Evolutionary conservation across 2,113 vertebrate genomes (phyloP), one percentile per base, ranked within the genome.

Genomic region (Cichladusa arquata): DNA sequence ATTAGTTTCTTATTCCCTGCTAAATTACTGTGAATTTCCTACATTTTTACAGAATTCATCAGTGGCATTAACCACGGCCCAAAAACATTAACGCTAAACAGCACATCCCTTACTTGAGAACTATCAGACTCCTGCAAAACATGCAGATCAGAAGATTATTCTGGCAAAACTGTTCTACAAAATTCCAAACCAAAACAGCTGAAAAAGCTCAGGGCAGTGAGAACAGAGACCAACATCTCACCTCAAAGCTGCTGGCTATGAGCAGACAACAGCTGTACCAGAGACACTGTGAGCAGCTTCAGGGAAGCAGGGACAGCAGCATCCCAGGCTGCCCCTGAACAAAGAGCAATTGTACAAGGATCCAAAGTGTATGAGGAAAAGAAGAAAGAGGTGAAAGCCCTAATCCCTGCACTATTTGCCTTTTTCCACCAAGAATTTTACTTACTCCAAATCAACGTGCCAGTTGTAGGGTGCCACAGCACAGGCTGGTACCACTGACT

Each of bases 21-120:
- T 83, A 91, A 97, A 95, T 91, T 91, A 86, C 34, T 93, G 51
- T 14, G 3, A 51, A 92, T 71, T 90, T 60, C 66, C 6, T 70
- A 38, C 20, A 44, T 95, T 97, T 84, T 70, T 92, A 47, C 31
- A 90, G 44, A 95, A 60, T 61, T 94, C 81, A 96, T 51, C 67
- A 92, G 90, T 81, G 62, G 76, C 56, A 66, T 88, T 83, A 96
- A 90, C 26, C 51, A 58, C 3, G 78, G 64, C 17, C 12, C 60
- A 92, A 84, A 79, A 94, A 40, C 4, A 3, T 48, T 84, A 83
- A 85, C 36, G 58, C 8, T 9, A 1, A 93, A 61, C 13, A 86
- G 44, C 29, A 54, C 50, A 48, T 40, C 61, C 40, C 23, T 61
- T 25, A 33, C 31, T 28, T 18, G 48, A 0, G 8, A 82, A 18